phyloP scores from a whole-genome alignment of 1,140 invertebrate species.

The Neotoxoptera formosana region DNA sequence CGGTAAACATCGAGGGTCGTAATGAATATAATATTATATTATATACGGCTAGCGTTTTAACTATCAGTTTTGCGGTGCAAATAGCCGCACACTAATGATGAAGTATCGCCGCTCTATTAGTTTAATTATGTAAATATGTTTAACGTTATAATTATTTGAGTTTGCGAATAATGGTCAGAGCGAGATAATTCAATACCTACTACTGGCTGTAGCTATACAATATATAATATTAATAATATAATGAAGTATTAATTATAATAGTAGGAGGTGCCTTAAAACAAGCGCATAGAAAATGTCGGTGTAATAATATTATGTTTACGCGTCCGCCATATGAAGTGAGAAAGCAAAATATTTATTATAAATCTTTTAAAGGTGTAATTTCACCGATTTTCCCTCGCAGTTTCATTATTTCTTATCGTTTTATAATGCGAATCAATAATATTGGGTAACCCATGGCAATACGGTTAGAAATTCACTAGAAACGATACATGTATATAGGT shows the following conservation, averaged over 20 bases:
- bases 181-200: neutral
- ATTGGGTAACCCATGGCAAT: neutral
- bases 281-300: neutral
- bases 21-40: neutral
- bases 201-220: neutral
- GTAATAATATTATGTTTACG: neutral
- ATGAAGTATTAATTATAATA: too few species aligned
- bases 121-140: neutral
- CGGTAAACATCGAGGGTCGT: neutral
- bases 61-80: neutral
- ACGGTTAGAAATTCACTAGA: neutral
- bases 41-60: neutral
- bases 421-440: slow-evolving; percentile 20
- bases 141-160: neutral
- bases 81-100: neutral
- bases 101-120: neutral
- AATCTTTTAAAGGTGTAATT: neutral
- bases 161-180: neutral
- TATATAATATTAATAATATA: neutral
- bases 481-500: neutral
- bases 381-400: neutral
- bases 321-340: neutral
- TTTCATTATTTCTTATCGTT: neutral
- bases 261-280: neutral
- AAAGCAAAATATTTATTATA: slow-evolving; percentile 21